Base-by-base conservation (phyloP, 1,140 invertebrate genomes). In the Neomicropteryx cornuta region DNA sequence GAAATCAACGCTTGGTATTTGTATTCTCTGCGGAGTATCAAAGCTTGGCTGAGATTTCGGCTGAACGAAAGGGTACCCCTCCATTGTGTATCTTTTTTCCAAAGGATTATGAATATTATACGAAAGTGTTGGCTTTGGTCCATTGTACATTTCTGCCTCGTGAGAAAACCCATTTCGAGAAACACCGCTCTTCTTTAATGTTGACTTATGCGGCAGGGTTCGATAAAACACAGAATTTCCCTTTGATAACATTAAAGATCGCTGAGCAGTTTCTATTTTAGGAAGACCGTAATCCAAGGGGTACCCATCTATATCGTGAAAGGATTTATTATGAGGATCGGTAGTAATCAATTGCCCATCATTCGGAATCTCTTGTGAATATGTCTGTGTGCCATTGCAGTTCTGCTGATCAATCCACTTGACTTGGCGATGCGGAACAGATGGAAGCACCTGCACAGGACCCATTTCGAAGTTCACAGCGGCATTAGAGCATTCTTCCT, bases 241-340 rank as follows among this genome's bases (percentile, higher is more conserved):
- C n/a, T n/a, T n/a, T n/a, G n/a, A n/a, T n/a, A n/a, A n/a, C n/a
- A n/a, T n/a, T n/a, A n/a, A n/a, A n/a, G n/a, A n/a, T n/a, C n/a
- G n/a, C n/a, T n/a, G n/a, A n/a, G n/a, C 51, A 49, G 38, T 44
- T 56, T 42, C 54, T 19, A 81, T 65, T 50, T 82, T 83, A 1
- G 80, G 83, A 10, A 85, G 58, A 34, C 83, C 85, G 44, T 83
- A 88, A 47, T 89, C 84, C 13, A 82, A 66, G 1, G 82, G 81
- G 53, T 84, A 87, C 0, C 80, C 81, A 38, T 86, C 82, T 23
- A 70, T 72, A 37, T 83, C 83, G 40, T 86, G 61, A 48, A 77
- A 76, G 40, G 75, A 76, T 0, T n/a, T n/a, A n/a, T n/a, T n/a
- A n/a, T n/a, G n/a, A n/a, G n/a, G n/a, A n/a, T n/a, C n/a, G n/a